phyloP scores from a whole-genome alignment of 2,113 vertebrate species.

The Scalopus aquaticus region DNA sequence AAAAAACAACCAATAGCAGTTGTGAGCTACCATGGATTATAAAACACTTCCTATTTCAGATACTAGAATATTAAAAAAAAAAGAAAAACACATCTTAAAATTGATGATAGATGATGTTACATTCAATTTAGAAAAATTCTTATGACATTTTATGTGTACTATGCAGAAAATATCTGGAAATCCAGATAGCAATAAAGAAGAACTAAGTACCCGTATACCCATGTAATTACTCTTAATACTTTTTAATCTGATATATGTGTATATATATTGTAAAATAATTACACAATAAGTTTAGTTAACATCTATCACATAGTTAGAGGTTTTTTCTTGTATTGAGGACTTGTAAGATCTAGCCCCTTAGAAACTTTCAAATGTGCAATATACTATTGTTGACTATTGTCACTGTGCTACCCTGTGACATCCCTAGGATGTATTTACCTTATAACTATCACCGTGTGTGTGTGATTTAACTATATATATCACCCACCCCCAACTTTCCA shows the following conservation, averaged over 20 bases:
- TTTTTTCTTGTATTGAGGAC: background rate
- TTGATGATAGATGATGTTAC: background rate
- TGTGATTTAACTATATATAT: background rate
- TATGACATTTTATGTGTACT: background rate
- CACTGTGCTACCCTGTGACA: background rate
- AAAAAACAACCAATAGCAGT: background rate
- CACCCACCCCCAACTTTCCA: background rate
- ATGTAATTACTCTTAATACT: background rate
- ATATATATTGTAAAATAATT: background rate
- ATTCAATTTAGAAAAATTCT: background rate
- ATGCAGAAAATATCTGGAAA: background rate
- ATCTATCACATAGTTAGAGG: background rate
- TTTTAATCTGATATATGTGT: background rate
- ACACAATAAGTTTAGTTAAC: background rate
- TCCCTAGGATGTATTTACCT: background rate
- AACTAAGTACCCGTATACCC: background rate
- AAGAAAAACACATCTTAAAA: conserved; percentile 8
- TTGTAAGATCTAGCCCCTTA: background rate
- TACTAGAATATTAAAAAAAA: background rate
- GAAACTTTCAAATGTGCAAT: background rate
- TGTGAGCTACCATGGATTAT: background rate
- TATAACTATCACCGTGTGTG: background rate
- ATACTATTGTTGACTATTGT: background rate
- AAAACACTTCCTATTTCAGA: background rate
- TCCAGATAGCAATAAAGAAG: background rate